Percentiles rank a stretch among this genome's conserved stretches.
Evolutionary conservation across 2,797 vertebrate genomes (phyloP).

Genomic region (Poecilia wingei): DNA sequence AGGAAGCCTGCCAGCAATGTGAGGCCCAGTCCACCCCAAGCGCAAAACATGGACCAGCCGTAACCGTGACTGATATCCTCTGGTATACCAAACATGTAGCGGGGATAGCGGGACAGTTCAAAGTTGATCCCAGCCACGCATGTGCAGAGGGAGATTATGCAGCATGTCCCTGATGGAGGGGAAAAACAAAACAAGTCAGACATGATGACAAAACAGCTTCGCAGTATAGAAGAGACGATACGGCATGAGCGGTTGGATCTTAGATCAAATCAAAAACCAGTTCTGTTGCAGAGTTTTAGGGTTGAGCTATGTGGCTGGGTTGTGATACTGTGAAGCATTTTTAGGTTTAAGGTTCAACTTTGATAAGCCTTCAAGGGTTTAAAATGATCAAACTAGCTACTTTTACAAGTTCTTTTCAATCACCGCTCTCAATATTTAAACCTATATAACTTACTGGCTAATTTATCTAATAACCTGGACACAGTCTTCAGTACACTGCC

Average conservation of each 20-base stretch:
- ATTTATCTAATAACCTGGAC: not conserved
- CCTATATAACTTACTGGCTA: not conserved
- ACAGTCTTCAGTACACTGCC: not conserved
- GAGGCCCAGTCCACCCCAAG: slow-evolving; percentile 92
- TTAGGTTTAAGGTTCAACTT: not conserved
- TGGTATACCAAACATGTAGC: slow-evolving; percentile 90
- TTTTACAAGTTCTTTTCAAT: not conserved
- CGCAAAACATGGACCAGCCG: slow-evolving; percentile 96
- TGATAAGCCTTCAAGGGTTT: not conserved
- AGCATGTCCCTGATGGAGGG: slow-evolving; percentile 87
- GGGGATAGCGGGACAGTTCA: slow-evolving; percentile 90
- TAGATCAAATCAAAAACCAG: not conserved
- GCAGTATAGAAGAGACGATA: not conserved
- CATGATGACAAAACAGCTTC: not conserved
- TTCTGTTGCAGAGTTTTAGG: not conserved
- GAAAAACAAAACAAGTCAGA: slow-evolving; percentile 23
- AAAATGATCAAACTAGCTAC: not conserved
- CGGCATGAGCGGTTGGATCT: not conserved
- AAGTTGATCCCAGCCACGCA: slow-evolving; percentile 95
- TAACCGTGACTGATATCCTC: slow-evolving; percentile 95
- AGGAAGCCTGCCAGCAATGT: slow-evolving; percentile 92
- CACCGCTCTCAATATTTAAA: not conserved
- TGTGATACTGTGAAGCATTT: not conserved
- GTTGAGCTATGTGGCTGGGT: not conserved
- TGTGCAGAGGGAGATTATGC: slow-evolving; percentile 93